These are phyloP conservation scores for Anastrepha obliqua DNA, from an alignment of 1,140 invertebrate genomes.

Conservation along the genomic window DNA sequence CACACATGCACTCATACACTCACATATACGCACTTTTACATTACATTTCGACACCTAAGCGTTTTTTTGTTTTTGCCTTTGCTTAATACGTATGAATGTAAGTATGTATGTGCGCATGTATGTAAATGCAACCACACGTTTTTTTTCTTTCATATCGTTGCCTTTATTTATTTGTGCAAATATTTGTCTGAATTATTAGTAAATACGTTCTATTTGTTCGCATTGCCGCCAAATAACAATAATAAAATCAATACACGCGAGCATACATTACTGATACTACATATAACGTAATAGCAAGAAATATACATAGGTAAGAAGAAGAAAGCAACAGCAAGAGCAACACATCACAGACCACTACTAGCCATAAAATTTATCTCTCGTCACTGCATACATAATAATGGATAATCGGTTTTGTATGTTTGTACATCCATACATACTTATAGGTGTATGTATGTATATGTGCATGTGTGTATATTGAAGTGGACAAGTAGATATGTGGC, in stretches of 20 bases:
- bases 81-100: background rate
- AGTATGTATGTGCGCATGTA: background rate
- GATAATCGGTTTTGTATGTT: background rate
- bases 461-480: background rate
- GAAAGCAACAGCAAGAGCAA: background rate
- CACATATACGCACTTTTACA: background rate
- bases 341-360: background rate
- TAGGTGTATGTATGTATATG: background rate
- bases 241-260: background rate
- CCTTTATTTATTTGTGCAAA: background rate
- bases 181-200: constrained; percentile 21
- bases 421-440: background rate
- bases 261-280: background rate
- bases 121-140: too few species aligned
- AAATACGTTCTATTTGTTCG: background rate
- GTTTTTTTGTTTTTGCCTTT: background rate
- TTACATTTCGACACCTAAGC: background rate
- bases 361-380: background rate
- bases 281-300: background rate
- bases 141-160: background rate
- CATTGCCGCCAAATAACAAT: constrained; percentile 25
- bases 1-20: too few species aligned
- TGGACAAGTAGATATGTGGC: too few species aligned
- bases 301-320: background rate
- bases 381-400: constrained; percentile 31